These are phyloP conservation scores for Campoplex capitator DNA, from an alignment of 2,888 invertebrate species.

Conservation along the genomic window DNA sequence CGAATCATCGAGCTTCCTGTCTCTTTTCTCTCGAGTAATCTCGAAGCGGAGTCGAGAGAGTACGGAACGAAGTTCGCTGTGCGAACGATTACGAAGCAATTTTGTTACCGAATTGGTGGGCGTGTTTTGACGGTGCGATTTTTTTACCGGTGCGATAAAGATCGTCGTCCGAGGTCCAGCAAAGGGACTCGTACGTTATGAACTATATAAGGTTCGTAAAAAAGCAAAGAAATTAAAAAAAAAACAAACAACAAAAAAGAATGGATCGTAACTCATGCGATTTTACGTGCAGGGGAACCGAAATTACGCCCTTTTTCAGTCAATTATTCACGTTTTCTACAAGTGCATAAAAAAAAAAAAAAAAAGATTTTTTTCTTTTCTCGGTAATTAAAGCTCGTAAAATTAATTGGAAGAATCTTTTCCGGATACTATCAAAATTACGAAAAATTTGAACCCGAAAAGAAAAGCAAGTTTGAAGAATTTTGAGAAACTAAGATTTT, in stretches of 20 bases:
- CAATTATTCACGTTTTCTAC: neutral
- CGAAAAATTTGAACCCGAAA: neutral
- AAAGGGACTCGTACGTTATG: neutral
- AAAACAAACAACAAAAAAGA: neutral
- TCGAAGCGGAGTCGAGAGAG: conserved; percentile 6
- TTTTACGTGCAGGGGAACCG: neutral
- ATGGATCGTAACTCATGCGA: conserved; percentile 8
- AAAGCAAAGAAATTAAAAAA: neutral
- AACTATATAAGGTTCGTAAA: neutral
- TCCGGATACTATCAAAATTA: neutral
- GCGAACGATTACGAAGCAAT: conserved; percentile 67
- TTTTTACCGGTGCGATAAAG: conserved; percentile 59
- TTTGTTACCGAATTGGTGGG: conserved; percentile 67
- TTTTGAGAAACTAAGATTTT: no score
- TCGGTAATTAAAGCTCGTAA: conserved; percentile 6
- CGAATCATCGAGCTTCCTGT: neutral
- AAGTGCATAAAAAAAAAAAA: neutral
- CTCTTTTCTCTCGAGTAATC: conserved; percentile 23
- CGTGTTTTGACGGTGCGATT: conserved; percentile 69
- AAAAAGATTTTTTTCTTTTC: neutral
- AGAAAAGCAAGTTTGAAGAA: no score
- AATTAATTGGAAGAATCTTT: conserved; percentile 22
- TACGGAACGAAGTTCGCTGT: conserved; percentile 17
- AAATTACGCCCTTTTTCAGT: conserved; percentile 1
- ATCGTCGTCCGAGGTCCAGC: conserved; percentile 38